Conservation (phyloP, 1,140 invertebrate species). For the Drosophila saltans region DNA sequence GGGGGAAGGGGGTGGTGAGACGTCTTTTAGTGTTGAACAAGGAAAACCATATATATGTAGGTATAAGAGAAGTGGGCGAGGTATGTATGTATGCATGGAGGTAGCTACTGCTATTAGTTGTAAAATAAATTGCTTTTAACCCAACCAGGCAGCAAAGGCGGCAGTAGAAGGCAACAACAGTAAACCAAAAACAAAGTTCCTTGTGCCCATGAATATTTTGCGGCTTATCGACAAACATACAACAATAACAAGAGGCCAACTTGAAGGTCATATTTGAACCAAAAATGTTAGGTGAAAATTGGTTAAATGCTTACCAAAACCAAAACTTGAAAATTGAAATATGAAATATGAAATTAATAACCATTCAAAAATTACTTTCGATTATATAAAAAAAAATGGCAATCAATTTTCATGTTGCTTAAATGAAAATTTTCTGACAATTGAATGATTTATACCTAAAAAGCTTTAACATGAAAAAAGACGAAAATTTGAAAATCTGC, state of each 20-base stretch:
- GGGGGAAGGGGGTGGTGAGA: neutral
- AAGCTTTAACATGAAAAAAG: slow-evolving; percentile 22
- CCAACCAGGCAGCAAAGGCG: neutral
- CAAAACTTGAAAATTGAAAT: slow-evolving; percentile 20
- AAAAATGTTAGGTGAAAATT: slow-evolving; percentile 10
- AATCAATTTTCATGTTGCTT: neutral
- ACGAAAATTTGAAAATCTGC: slow-evolving; percentile 48
- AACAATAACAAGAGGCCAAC: neutral
- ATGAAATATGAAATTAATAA: neutral
- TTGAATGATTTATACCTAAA: slow-evolving; percentile 8
- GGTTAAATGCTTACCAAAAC: slow-evolving; percentile 36
- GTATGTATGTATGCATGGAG: neutral
- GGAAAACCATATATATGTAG: neutral
- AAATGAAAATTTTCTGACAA: neutral
- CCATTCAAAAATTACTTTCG: neutral
- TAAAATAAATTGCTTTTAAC: slow-evolving; percentile 71
- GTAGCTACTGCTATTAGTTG: slow-evolving; percentile 63
- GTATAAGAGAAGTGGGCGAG: neutral
- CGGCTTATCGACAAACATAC: slow-evolving; percentile 16
- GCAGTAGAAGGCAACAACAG: neutral
- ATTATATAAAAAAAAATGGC: neutral
- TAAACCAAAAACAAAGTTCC: slow-evolving; percentile 55
- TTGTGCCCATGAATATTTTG: slow-evolving; percentile 49
- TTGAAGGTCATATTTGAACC: slow-evolving; percentile 60
- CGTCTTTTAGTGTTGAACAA: neutral